Percentiles rank a stretch among this genome's conserved stretches.
Evolutionary conservation across 2,888 invertebrate genomes (phyloP).

Genomic region (Resseliella maxima): DNA sequence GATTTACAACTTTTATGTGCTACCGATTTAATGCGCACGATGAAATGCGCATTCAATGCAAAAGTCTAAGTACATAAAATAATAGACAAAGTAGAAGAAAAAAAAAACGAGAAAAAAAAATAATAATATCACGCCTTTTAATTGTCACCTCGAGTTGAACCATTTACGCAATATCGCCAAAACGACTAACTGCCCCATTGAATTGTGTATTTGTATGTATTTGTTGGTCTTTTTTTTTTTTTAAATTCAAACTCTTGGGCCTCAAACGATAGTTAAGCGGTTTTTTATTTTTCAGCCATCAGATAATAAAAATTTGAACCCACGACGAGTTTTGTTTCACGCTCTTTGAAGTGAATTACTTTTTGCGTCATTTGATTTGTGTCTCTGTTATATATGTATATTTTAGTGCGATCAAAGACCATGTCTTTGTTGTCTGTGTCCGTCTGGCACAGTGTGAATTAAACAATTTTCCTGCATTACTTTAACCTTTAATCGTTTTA

Average conservation of each 20-base stretch:
- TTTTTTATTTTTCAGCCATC: background rate
- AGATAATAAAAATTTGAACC: constrained; percentile 22
- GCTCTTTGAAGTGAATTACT: background rate
- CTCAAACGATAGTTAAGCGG: background rate
- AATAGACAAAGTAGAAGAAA: background rate
- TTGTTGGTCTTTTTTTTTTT: background rate
- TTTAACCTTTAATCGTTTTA: constrained; percentile 45
- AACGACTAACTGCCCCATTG: background rate
- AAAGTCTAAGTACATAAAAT: background rate
- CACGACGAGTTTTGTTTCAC: background rate
- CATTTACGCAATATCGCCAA: background rate
- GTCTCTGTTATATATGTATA: background rate
- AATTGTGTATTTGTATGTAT: background rate
- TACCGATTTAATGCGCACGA: background rate
- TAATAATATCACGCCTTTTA: constrained; percentile 44
- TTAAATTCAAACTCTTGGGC: background rate
- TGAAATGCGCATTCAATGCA: background rate
- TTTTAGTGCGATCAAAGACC: background rate
- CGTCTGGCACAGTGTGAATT: constrained; percentile 19
- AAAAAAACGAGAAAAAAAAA: background rate
- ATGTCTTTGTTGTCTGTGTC: background rate
- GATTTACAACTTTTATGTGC: background rate
- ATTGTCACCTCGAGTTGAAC: constrained; percentile 48
- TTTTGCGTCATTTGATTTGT: background rate
- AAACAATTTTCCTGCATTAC: constrained; percentile 2